Evolutionary conservation across 2,113 vertebrate genomes (phyloP).

Genomic region (Cynopterus brachyotis): DNA sequence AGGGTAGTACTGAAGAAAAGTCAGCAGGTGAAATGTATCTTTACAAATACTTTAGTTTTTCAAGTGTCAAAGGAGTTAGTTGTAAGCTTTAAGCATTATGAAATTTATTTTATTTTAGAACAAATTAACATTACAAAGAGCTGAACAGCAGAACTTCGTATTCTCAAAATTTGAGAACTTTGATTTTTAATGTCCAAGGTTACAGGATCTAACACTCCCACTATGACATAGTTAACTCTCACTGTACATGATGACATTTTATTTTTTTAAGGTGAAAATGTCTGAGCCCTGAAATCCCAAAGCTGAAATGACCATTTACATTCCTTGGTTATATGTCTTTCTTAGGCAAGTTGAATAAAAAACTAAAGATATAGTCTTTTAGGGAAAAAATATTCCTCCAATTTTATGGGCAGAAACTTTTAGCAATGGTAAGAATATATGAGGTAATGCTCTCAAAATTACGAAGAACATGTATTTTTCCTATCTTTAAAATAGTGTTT

Average conservation of each 20-base stretch:
- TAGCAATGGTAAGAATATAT: neutral
- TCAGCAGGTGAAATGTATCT: conserved; percentile 80
- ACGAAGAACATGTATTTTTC: neutral
- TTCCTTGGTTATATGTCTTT: neutral
- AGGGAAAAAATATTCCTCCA: neutral
- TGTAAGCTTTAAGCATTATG: conserved; percentile 75
- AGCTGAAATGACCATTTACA: neutral
- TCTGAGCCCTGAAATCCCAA: neutral
- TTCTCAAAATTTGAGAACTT: neutral
- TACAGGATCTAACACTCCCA: neutral
- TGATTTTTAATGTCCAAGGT: neutral
- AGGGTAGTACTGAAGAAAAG: conserved; percentile 66
- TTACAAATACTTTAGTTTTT: conserved; percentile 79
- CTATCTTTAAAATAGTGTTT: neutral
- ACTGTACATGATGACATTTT: conserved; percentile 20
- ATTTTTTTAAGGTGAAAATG: conserved; percentile 36
- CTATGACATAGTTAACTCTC: conserved; percentile 6
- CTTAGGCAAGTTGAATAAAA: neutral
- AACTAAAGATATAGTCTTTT: neutral
- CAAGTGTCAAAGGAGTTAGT: conserved; percentile 66
- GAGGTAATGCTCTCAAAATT: neutral
- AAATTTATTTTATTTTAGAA: conserved; percentile 83
- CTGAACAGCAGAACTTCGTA: fast-evolving
- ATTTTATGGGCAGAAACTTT: neutral
- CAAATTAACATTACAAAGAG: conserved; percentile 64